phyloP scores from a whole-genome alignment of 2,797 vertebrate species.

The Erpetoichthys calabaricus region DNA sequence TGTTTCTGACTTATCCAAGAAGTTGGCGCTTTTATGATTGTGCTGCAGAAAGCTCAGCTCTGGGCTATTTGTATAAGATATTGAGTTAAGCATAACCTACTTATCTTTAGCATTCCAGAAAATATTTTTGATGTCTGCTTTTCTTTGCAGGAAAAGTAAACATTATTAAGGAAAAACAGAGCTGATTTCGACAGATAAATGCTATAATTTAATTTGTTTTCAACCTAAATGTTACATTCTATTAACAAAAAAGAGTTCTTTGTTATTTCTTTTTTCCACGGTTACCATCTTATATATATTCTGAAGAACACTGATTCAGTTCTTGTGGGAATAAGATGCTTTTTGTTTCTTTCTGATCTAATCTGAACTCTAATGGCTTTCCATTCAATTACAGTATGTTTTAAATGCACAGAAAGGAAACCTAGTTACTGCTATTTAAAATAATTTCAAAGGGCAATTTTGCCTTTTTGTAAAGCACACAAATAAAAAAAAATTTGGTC shows the following conservation, averaged over 20 bases:
- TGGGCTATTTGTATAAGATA: constrained; percentile 69
- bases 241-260: constrained; percentile 5
- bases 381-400: too few relatives aligned
- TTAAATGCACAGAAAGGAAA: too few relatives aligned
- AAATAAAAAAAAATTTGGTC: too few relatives aligned
- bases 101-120: constrained; percentile 63
- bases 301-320: background rate
- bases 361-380: background rate
- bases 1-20: constrained; percentile 62
- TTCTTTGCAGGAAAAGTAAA: constrained; percentile 58
- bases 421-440: too few relatives aligned
- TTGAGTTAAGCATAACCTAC: constrained; percentile 77
- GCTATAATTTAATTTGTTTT: constrained; percentile 64
- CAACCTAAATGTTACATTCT: constrained; percentile 20
- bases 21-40: constrained; percentile 61
- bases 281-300: constrained; percentile 6
- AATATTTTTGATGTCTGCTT: constrained; percentile 65
- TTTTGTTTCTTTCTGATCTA: background rate
- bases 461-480: too few relatives aligned
- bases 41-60: constrained; percentile 46
- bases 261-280: constrained; percentile 5
- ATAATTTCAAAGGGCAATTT: too few relatives aligned
- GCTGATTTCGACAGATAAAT: constrained; percentile 58
- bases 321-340: background rate
- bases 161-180: constrained; percentile 49